Evolutionary conservation across 2,888 invertebrate species (phyloP).

Genomic region (Oscheius sp.): DNA sequence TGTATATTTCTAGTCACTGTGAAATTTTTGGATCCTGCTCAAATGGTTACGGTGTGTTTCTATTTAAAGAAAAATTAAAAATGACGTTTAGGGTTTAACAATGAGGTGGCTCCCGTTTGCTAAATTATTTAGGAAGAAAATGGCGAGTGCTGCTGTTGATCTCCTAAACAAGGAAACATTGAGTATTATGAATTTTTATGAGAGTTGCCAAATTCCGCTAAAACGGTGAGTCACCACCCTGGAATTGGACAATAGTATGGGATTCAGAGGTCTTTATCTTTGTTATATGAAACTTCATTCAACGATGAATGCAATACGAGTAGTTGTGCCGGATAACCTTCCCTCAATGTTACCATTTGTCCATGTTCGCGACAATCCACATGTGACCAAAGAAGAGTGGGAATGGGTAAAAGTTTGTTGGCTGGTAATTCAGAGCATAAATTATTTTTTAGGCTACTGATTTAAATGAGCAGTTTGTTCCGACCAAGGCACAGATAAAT

Average conservation of each 20-base stretch:
- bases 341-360: slow-evolving; percentile 95
- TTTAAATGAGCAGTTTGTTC: slow-evolving; percentile 46
- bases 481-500: slow-evolving; percentile 73
- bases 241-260: not conserved
- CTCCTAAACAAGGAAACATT: slow-evolving; percentile 88
- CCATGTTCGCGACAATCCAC: slow-evolving; percentile 91
- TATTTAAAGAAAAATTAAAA: not conserved
- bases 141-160: slow-evolving; percentile 79
- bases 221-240: slow-evolving; percentile 76
- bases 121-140: slow-evolving; percentile 82
- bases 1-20: slow-evolving; percentile 92
- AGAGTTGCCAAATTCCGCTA: slow-evolving; percentile 86
- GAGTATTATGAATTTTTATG: slow-evolving; percentile 81
- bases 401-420: slow-evolving; percentile 78
- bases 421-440: slow-evolving; percentile 34
- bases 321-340: slow-evolving; percentile 89
- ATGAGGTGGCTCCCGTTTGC: slow-evolving; percentile 91
- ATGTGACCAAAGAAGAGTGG: slow-evolving; percentile 95
- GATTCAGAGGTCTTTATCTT: slow-evolving; percentile 84
- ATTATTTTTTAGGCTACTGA: slow-evolving; percentile 48
- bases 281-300: slow-evolving; percentile 96
- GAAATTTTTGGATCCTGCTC: slow-evolving; percentile 84
- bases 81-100: slow-evolving; percentile 82
- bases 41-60: slow-evolving; percentile 78
- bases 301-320: slow-evolving; percentile 77